Base-by-base conservation (phyloP, 2,888 invertebrate genomes). In the Nyleta sp. region DNA sequence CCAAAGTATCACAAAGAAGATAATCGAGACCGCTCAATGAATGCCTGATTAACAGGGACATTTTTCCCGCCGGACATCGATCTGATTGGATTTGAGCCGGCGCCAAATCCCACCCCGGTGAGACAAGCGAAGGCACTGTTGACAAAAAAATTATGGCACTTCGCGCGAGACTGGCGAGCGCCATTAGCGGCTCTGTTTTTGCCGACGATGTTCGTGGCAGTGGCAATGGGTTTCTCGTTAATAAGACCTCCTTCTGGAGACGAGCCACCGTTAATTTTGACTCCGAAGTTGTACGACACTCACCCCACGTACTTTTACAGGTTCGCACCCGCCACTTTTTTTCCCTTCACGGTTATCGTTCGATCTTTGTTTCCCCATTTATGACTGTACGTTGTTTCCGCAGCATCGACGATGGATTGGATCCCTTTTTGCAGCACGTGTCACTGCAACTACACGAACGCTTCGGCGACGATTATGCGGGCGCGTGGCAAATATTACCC, bases 181-280 rank as follows among this genome's bases (percentile, higher is more conserved):
- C 85, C 94, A 35, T 91, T 94, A 79, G 92, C 94, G 77, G 91
- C 94, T 50, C 84, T 95, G 8, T 84, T 92, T 5, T 88, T 95
- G 70, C 95, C 95, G 0, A 92, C 93, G 0, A 81, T 94, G 68
- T 95, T 95, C 88, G 94, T 94, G 82, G 90, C 92, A 0, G 89
- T 93, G 17, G 94, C 95, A n/a, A 95, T 95, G 95, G 94, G 92
- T 42, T 94, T 95, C 91, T 93, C 94, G 20, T 92, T 92, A 86
- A 92, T 94, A 78, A 92, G 95, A 0, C 92, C 95, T 17, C 94
- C 94, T 2, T 92, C 93, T 5, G 94, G 93, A 84, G 92, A 92
- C 83, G 94, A 95, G 81, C 88, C 92, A 0, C 81, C 92, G 0
- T 87, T 95, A 38, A 88, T 86, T 5, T 89, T 95, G 0, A 88